A percentile compares a stretch with the other conserved stretches of the same genome.
Conservation (phyloP, 2,888 invertebrate species). For the Graphium colonna region DNA sequence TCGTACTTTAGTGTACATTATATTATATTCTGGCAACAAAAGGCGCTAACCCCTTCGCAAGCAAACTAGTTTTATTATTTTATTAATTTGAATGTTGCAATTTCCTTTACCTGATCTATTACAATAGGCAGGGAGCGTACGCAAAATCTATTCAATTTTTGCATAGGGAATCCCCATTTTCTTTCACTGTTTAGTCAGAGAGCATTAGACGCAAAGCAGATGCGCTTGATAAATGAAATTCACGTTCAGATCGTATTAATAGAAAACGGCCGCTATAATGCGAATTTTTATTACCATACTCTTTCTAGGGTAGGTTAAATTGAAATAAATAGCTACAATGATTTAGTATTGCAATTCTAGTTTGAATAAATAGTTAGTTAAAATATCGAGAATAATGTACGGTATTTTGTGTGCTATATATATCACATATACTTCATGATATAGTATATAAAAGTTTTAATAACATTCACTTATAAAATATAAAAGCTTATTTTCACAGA, state of each 20-base stretch:
- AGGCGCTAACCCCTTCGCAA: constrained; percentile 60
- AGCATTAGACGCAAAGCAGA: constrained; percentile 44
- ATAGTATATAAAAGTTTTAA: no score
- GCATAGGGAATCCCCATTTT: constrained; percentile 55
- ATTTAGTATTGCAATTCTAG: neutral
- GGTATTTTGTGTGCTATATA: no score
- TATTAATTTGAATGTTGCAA: constrained; percentile 78
- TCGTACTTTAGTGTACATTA: neutral
- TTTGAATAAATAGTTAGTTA: no score
- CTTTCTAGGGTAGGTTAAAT: neutral
- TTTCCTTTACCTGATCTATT: constrained; percentile 72
- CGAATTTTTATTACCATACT: constrained; percentile 11
- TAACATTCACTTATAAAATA: no score
- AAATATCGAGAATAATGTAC: no score
- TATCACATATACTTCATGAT: no score
- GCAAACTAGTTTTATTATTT: constrained; percentile 67
- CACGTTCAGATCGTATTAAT: constrained; percentile 24
- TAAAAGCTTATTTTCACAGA: no score
- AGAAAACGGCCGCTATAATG: constrained; percentile 25
- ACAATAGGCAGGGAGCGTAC: constrained; percentile 51
- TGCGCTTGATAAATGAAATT: constrained; percentile 30
- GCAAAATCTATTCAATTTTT: constrained; percentile 67
- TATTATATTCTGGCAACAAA: constrained; percentile 23
- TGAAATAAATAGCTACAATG: neutral
- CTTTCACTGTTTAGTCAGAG: constrained; percentile 52